Conservation (phyloP, 2,113 vertebrate species). For the Furnarius figulus region DNA sequence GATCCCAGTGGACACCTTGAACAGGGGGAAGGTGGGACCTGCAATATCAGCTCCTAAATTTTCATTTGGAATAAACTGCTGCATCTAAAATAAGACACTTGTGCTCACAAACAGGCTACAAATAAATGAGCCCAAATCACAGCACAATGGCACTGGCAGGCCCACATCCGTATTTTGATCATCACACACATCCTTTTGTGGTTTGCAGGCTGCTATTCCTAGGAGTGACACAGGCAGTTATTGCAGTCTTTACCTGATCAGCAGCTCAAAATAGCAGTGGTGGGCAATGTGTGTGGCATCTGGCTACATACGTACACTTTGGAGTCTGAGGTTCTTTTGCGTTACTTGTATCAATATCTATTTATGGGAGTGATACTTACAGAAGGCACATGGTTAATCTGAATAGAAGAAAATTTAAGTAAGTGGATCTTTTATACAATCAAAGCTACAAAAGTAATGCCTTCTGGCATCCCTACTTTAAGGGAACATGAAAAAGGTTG, state of each 20-base stretch:
- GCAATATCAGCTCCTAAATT: neutral
- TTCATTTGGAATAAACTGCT: neutral
- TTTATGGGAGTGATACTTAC: neutral
- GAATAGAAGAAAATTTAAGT: neutral
- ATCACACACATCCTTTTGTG: neutral
- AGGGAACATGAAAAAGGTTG: neutral
- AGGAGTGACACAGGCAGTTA: neutral
- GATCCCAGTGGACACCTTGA: neutral
- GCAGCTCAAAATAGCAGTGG: neutral
- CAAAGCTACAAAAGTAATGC: neutral
- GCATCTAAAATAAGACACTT: neutral
- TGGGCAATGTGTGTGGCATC: neutral
- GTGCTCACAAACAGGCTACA: neutral
- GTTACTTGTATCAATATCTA: neutral
- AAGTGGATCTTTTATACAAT: neutral
- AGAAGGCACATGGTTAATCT: neutral
- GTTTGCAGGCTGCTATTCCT: neutral
- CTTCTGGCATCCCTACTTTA: neutral
- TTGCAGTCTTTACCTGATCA: neutral
- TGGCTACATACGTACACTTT: fast-evolving
- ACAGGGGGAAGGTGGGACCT: neutral
- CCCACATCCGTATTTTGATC: neutral
- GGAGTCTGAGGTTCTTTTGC: neutral
- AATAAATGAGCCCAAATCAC: neutral
- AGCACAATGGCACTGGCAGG: neutral